These are phyloP conservation scores for Progne subis DNA, from an alignment of 2,113 vertebrate species.

Conservation along the genomic window DNA sequence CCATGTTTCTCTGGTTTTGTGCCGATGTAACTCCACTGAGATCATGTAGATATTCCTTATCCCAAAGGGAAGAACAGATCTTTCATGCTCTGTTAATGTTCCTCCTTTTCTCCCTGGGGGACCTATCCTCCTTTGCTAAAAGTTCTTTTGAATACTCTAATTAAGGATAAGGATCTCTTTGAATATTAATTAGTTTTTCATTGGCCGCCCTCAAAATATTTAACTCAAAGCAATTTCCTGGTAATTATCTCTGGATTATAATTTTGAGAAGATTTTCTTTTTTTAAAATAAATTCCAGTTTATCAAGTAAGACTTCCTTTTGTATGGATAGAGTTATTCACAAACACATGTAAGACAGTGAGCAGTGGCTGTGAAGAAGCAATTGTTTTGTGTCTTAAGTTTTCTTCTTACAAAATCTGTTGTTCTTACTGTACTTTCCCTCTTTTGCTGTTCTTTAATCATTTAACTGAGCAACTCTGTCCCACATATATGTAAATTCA, in stretches of 20 bases:
- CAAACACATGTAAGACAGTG: not conserved
- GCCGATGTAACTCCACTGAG: conserved; percentile 2
- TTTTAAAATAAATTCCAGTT: not conserved
- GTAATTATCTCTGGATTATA: conserved; percentile 36
- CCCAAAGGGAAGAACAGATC: conserved; percentile 1
- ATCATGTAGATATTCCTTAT: conserved; percentile 4
- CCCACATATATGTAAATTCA: fast-evolving
- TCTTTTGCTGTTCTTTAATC: not conserved
- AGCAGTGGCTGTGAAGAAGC: not conserved
- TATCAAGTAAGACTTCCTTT: not conserved
- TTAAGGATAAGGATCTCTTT: conserved; percentile 49
- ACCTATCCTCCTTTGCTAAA: conserved; percentile 17
- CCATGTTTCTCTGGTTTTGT: not conserved
- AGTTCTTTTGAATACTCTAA: conserved; percentile 34
- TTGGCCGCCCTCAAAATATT: conserved; percentile 44
- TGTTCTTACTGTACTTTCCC: not conserved
- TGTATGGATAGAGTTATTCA: not conserved
- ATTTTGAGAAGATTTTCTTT: not conserved
- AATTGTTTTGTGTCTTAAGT: not conserved
- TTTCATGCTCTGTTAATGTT: conserved; percentile 5
- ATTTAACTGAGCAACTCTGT: not conserved
- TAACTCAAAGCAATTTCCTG: conserved; percentile 30
- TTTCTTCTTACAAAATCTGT: not conserved
- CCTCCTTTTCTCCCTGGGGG: not conserved
- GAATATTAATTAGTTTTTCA: conserved; percentile 55